Evolutionary conservation across 1,140 invertebrate species (phyloP), one percentile per base, ranked within the genome.

Genomic region (Tetramorium simillimum): DNA sequence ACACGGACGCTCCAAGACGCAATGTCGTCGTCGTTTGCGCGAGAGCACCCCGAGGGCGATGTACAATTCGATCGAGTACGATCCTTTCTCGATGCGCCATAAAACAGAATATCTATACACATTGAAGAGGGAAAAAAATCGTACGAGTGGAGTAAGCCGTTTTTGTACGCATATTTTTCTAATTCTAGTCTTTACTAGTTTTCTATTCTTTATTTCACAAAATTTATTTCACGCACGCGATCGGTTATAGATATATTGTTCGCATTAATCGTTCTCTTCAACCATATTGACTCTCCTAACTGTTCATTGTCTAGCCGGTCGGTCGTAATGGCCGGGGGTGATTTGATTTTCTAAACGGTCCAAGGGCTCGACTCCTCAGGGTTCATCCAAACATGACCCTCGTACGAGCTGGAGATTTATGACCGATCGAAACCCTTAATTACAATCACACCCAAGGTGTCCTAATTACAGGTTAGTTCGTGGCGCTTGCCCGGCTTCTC

Each of bases 361-460:
- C 65, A 65, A 86, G 62, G 37, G 21, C 12, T 51, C 88, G 86
- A 87, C 80, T 77, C 49, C 81, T 86, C 89, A 51, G 75, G 77
- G 90, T 89, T 91, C 88, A 70, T 89, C 70, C 87, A 92, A 93
- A 93, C 88, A 91, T 92, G 92, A 93, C 88, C 92, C 91, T 89
- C 76, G 80, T 93, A 92, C 91, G 80, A 70, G 85, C 7, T 28
- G 10, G 84, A 92, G 92, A 94, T 94, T 93, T 93, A 94, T 94
- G 92, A 72, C 53, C 73, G 78, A 87, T 73, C 82, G 49, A 85
- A 78, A 53, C 85, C 86, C 90, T 73, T 87, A 92, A 92, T 87
- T 90, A 90, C 91, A 94, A 93, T 94, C 93, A 94, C 93, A 94
- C 93, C 91, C 89, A 73, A 94, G 90, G 93, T 94, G 93, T 89